phyloP scores from a whole-genome alignment of 2,888 invertebrate genomes.

The Aleiodes leptofemur region DNA sequence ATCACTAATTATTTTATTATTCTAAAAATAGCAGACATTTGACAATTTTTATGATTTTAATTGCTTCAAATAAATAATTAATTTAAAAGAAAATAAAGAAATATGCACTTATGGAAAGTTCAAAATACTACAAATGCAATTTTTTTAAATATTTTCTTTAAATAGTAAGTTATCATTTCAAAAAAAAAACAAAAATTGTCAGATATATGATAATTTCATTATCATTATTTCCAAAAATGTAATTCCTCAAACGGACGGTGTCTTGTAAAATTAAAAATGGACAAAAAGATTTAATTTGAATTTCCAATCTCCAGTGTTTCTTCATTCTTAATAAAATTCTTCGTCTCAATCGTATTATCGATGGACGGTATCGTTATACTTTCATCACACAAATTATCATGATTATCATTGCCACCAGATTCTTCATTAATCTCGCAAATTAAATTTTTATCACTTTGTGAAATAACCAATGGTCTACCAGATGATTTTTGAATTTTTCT shows the following conservation, averaged over 20 bases:
- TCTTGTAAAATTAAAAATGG: conserved; percentile 15
- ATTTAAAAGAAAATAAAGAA: too few relatives aligned
- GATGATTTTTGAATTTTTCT: conserved; percentile 36
- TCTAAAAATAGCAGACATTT: too few relatives aligned
- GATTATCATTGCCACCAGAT: neutral
- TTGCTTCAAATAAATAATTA: too few relatives aligned
- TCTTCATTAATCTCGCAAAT: neutral
- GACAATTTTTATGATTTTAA: too few relatives aligned
- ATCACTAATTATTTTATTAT: too few relatives aligned
- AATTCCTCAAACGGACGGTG: neutral
- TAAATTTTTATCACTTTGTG: neutral
- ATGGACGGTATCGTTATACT: conserved; percentile 24
- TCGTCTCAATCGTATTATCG: conserved; percentile 33
- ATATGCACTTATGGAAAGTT: too few relatives aligned
- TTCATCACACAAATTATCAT: conserved; percentile 17
- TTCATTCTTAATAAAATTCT: conserved; percentile 3
- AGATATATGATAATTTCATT: too few relatives aligned
- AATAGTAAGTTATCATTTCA: too few relatives aligned
- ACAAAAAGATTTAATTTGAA: neutral
- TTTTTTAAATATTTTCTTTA: too few relatives aligned
- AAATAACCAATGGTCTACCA: conserved; percentile 35
- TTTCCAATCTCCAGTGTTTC: conserved; percentile 28
- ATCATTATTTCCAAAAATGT: too few relatives aligned
- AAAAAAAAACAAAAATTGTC: too few relatives aligned
- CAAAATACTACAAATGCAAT: too few relatives aligned